Conservation (phyloP, 1,140 invertebrate species). For the Drosophila baimaii region DNA sequence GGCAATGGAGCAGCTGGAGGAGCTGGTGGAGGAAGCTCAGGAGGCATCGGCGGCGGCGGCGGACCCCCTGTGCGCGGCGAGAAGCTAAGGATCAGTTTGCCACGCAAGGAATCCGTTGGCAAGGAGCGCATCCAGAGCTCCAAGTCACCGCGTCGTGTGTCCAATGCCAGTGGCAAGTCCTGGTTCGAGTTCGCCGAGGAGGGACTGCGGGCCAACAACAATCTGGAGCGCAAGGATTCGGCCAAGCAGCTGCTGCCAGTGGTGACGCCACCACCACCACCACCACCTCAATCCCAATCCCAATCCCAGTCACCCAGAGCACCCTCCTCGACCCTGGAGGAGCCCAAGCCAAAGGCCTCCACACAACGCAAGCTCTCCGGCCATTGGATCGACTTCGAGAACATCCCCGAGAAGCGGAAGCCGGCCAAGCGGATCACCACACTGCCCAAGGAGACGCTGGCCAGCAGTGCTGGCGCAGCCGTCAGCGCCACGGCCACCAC, state of each 20-base stretch:
- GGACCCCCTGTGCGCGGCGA: constrained; percentile 84
- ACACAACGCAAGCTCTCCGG: constrained; percentile 83
- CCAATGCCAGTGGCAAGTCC: constrained; percentile 85
- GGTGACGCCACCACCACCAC: constrained; percentile 30
- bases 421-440: constrained; percentile 92
- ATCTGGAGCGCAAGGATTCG: constrained; percentile 78
- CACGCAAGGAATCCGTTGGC: constrained; percentile 86
- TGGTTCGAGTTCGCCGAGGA: constrained; percentile 88
- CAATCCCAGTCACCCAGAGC: not conserved
- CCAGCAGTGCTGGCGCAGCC: constrained; percentile 29
- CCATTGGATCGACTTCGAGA: constrained; percentile 94
- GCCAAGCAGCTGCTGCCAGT: constrained; percentile 68
- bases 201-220: constrained; percentile 84
- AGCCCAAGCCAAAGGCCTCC: constrained; percentile 63
- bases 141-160: constrained; percentile 85
- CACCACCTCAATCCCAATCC: not conserved
- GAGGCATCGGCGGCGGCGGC: not conserved
- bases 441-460: constrained; percentile 86
- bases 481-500: constrained; percentile 38
- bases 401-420: constrained; percentile 91
- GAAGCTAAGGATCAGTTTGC: constrained; percentile 89
- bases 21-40: not conserved
- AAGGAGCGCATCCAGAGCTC: constrained; percentile 73
- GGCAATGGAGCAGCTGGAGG: constrained; percentile 32
- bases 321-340: constrained; percentile 80